Evolutionary conservation across 2,113 vertebrate genomes (phyloP).

Genomic region (Nannospalax galili): DNA sequence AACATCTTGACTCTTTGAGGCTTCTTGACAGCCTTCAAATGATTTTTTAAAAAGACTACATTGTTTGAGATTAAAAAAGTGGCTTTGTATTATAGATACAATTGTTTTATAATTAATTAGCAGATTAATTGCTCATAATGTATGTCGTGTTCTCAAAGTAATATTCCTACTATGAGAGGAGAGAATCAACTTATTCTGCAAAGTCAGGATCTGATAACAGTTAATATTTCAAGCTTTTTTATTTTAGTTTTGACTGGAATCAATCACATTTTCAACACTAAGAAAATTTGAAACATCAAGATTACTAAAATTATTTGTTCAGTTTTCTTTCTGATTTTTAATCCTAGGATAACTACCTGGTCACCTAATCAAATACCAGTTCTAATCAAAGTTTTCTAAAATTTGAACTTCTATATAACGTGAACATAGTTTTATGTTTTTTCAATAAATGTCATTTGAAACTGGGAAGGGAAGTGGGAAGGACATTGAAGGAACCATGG

Average conservation of each 20-base stretch:
- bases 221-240: background rate
- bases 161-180: background rate
- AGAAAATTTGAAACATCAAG: background rate
- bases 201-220: background rate
- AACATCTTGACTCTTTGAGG: no score
- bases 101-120: no score
- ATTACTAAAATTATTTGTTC: background rate
- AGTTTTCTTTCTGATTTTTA: background rate
- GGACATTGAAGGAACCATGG: no score
- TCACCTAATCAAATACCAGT: background rate
- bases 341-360: background rate
- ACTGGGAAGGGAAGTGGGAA: no score
- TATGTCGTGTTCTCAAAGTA: background rate
- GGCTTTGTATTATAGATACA: background rate
- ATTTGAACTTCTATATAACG: no score
- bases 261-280: background rate
- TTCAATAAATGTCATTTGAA: no score
- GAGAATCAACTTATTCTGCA: background rate
- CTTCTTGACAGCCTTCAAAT: no score
- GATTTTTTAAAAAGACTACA: no score
- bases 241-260: conserved; percentile 17
- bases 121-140: background rate
- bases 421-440: no score
- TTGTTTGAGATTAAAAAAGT: no score
- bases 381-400: no score